A percentile compares a stretch with the other conserved stretches of the same genome.
Evolutionary conservation across 2,113 vertebrate genomes (phyloP).

Genomic region (Oxyura jamaicensis): DNA sequence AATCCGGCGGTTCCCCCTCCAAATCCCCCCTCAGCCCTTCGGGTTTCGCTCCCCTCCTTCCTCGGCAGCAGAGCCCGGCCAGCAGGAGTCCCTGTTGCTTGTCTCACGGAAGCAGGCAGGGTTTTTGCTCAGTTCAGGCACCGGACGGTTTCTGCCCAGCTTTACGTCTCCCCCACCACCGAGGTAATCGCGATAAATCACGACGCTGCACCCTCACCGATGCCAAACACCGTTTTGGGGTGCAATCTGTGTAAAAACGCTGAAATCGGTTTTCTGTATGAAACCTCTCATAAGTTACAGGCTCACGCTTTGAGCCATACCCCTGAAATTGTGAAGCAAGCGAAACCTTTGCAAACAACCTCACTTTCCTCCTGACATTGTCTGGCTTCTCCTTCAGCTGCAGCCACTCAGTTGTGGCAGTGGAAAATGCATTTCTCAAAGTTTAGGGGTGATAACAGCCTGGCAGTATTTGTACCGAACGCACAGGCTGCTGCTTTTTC

Average conservation of each 20-base stretch:
- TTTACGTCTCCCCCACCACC: neutral
- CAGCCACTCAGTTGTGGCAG: neutral
- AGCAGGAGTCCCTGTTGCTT: slow-evolving; percentile 71
- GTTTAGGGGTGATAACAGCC: neutral
- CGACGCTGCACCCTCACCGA: neutral
- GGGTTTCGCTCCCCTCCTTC: neutral
- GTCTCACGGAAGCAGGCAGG: neutral
- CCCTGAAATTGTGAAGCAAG: neutral
- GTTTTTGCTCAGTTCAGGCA: neutral
- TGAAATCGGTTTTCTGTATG: neutral
- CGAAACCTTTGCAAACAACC: neutral
- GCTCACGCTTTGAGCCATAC: neutral
- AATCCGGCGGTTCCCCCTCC: fast-evolving
- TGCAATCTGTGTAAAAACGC: neutral
- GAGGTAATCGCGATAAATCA: neutral
- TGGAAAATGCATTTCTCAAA: neutral
- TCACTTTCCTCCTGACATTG: neutral
- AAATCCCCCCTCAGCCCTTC: fast-evolving
- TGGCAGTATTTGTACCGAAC: neutral
- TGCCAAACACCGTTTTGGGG: neutral
- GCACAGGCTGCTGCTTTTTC: neutral
- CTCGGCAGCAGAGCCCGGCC: neutral
- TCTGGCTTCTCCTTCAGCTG: neutral
- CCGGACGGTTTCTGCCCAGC: neutral
- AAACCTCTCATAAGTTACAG: neutral